Evolutionary conservation across 1,140 invertebrate genomes (phyloP).

Genomic region (Globodera rostochiensis): DNA sequence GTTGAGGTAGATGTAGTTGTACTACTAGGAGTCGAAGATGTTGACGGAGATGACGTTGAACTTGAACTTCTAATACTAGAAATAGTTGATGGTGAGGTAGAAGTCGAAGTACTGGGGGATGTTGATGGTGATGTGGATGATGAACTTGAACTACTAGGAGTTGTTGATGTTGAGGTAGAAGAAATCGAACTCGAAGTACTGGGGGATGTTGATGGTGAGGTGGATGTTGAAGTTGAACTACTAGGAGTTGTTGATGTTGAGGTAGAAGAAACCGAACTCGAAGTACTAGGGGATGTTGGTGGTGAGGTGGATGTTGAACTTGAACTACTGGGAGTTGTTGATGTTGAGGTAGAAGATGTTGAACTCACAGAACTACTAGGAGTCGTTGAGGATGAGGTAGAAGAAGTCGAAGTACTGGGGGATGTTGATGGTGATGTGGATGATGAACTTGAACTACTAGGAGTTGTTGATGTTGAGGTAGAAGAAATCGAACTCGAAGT

Average conservation of each 20-base stretch:
- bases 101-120: background rate
- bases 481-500: too few species aligned
- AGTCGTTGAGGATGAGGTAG: too few species aligned
- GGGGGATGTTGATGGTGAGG: background rate
- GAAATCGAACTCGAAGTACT: background rate
- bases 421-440: too few species aligned
- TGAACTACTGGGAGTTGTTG: too few species aligned
- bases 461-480: too few species aligned
- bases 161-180: background rate
- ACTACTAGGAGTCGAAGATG: background rate
- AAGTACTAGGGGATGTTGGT: too few species aligned
- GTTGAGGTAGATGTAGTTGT: background rate
- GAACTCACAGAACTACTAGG: too few species aligned
- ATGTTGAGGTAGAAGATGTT: too few species aligned
- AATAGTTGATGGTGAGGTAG: background rate
- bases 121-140: background rate
- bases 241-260: background rate
- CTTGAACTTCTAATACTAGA: background rate
- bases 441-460: too few species aligned
- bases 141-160: background rate
- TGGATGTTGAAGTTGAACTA: background rate
- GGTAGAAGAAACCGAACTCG: too few species aligned
- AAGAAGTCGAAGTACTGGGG: too few species aligned
- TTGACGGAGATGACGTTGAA: background rate
- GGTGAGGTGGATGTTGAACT: too few species aligned